Conservation (phyloP, 2,113 vertebrate species). For the Zeus faber region DNA sequence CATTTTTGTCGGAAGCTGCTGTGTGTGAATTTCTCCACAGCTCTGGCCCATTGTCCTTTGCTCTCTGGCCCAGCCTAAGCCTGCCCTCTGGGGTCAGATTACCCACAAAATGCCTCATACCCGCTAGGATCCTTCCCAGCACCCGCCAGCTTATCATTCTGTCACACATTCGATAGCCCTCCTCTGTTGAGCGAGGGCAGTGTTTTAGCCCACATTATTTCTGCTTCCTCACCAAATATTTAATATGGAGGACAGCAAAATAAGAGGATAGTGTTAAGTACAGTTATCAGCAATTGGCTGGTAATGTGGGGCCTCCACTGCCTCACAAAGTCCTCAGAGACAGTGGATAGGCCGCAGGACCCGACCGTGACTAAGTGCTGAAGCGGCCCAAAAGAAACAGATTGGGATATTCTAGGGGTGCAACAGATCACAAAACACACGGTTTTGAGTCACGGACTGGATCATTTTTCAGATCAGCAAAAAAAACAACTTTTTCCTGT, state of each 20-base stretch:
- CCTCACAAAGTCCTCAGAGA: conserved; percentile 18
- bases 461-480: too few relatives aligned
- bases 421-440: too few relatives aligned
- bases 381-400: too few relatives aligned
- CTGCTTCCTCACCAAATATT: conserved; percentile 20
- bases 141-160: conserved; percentile 66
- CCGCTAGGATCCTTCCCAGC: conserved; percentile 51
- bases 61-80: conserved; percentile 64
- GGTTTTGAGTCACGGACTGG: too few relatives aligned
- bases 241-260: conserved; percentile 6
- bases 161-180: conserved; percentile 53
- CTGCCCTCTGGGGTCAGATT: conserved; percentile 69
- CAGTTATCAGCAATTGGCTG: conserved; percentile 16
- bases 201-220: not conserved
- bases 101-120: conserved; percentile 62
- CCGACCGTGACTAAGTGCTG: too few relatives aligned
- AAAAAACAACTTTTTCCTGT: too few relatives aligned
- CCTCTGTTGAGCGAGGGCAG: conserved; percentile 32
- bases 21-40: conserved; percentile 58
- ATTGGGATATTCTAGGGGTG: too few relatives aligned
- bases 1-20: conserved; percentile 49
- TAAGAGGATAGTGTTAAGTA: conserved; percentile 4
- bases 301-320: conserved; percentile 11
- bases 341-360: not conserved
- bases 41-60: conserved; percentile 69